Evolutionary conservation across 2,888 invertebrate species (phyloP).

Genomic region (Hydriomena furcata): DNA sequence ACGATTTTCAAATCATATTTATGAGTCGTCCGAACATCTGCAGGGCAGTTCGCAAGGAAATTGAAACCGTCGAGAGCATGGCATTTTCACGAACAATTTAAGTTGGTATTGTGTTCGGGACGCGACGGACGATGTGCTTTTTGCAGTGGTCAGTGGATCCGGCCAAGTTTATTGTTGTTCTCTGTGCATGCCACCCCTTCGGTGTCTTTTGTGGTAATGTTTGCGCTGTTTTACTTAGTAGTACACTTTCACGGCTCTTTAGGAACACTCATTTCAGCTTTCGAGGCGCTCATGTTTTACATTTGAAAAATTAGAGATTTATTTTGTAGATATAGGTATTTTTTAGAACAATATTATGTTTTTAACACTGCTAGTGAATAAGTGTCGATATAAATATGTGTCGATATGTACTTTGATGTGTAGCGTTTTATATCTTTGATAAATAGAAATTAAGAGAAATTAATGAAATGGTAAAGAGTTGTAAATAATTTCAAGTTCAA

Average conservation of each 20-base stretch:
- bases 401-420: too few species aligned
- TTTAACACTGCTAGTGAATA: too few species aligned
- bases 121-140: conserved; percentile 66
- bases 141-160: conserved; percentile 69
- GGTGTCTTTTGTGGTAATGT: conserved; percentile 59
- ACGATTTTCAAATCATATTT: conserved; percentile 83
- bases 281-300: conserved; percentile 7
- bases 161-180: conserved; percentile 69
- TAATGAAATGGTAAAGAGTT: conserved; percentile 6
- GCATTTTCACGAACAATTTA: conserved; percentile 80
- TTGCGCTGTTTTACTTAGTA: conserved; percentile 51
- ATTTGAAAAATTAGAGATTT: conserved; percentile 2
- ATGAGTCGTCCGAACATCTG: conserved; percentile 77
- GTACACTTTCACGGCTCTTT: conserved; percentile 42
- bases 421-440: too few species aligned
- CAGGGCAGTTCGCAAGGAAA: conserved; percentile 76
- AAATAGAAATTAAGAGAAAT: too few species aligned
- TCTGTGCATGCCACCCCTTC: conserved; percentile 49
- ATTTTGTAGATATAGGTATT: not conserved
- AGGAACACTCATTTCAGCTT: conserved; percentile 22
- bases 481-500: conserved; percentile 19
- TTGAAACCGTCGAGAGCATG: conserved; percentile 80
- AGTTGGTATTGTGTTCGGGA: conserved; percentile 74
- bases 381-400: too few species aligned
- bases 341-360: too few species aligned